Evolutionary conservation across 2,113 vertebrate species (phyloP), one percentile per base, ranked within the genome.

Genomic region (Tragulus kanchil): DNA sequence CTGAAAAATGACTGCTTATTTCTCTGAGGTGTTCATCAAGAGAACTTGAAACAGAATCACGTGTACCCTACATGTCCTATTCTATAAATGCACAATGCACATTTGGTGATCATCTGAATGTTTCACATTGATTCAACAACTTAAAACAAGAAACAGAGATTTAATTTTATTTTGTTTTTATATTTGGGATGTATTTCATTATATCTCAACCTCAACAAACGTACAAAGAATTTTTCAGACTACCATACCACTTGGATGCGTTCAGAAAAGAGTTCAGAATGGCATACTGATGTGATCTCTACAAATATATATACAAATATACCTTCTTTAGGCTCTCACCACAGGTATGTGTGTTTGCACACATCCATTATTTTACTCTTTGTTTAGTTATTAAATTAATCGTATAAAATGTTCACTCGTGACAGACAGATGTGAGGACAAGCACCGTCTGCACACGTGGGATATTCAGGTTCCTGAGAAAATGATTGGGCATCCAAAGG

Each of bases 101-200:
- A 75, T 81, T 73, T 87, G 31, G 14, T 45, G 71, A 62, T 90
- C 87, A 75, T 86, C 14, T 26, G 65, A 45, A 62, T 87, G 62
- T 58, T 92, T 93, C 28, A 89, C 61, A 23, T 56, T 92, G 64
- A 93, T 54, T 69, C 64, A 81, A 69, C 42, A 58, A 36, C 23
- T 48, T 13, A 78, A 62, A 42, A 10, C 26, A 50, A 54, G 9
- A 13, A 15, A 31, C 3, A 62, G 13, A 58, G 83, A 75, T 19
- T 78, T 65, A 52, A 82, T 69, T 90, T 79, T 42, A 73, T 61
- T 84, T 88, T 67, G 8, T 67, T 84, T 89, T 90, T 64, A 71
- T 4, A 9, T 87, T 73, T 87, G 58, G 36, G 26, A 36, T 59
- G 31, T 23, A 28, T 71, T 89, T 93, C 12, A 82, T 77, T 86